Base-by-base conservation (phyloP, 2,113 vertebrate genomes). In the Odontophorus gujanensis region DNA sequence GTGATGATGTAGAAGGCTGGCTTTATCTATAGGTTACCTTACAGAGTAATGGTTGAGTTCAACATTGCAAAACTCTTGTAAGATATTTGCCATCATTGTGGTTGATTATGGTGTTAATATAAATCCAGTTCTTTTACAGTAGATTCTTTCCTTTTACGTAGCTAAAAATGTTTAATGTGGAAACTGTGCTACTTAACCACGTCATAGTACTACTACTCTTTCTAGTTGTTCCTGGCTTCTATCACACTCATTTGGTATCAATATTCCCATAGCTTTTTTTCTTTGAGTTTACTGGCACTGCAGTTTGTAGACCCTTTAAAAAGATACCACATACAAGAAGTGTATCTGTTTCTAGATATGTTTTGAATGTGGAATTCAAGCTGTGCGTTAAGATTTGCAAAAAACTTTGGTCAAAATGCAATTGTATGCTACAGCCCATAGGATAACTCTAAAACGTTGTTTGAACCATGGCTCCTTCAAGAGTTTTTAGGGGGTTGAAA, bases 1-100 rank as follows among this genome's bases (percentile, higher is more conserved):
- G 48, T 83, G 63, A 28, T 48, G 71, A 47, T 92, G 67, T 80
- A 88, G 87, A 88, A 30, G 30, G 43, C 28, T 85, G 68, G 18
- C 28, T 92, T 96, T 96, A 94, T 93, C 87, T 90, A 10, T 63
- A 1, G 61, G 63, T 55, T 59, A 12, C 21, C 28, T 42, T 62
- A n/a, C 48, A 81, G 51, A 45, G 30, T 86, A 69, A n/a, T 81
- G 53, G 50, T 12, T 55, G 81, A 38, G 24, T 58, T 89, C 55
- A 57, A 42, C 24, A 68, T 74, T 66, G 67, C 65, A 91, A 81
- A 81, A 92, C 9, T 36, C 47, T 68, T 40, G 19, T 2, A 18
- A 71, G 77, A 51, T 38, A 25, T 59, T 94, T 89, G 48, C 24
- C 20, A 8, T 75, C 34, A 1, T 18, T 75, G 80, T 30, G 72